Evolutionary conservation across 2,888 invertebrate genomes (phyloP), one percentile per base, ranked within the genome.

Genomic region (Agrypnus murinus): DNA sequence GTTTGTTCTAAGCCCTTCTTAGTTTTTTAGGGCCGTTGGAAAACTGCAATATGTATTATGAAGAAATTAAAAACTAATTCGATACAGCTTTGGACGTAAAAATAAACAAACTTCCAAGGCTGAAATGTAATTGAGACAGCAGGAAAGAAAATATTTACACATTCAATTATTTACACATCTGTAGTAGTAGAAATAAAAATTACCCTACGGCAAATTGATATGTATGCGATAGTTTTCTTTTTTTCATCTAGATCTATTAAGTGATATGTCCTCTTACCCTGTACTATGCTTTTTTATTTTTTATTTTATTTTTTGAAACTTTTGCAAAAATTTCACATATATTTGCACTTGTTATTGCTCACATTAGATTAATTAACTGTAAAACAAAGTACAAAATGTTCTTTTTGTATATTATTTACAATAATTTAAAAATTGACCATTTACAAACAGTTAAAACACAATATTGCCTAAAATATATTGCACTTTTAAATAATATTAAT

Each of bases 401-500:
- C 60, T 9, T 10, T 46, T 10, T 19, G 46, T 14, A 58, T 43
- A 58, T 34, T 69, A 65, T 70, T 46, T 70, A 65, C 65, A 65
- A n/a, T n/a, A n/a, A 38, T 62, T 53, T 59, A 69, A 70, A 70
- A 60, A 59, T 66, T 34, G 66, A 45, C 48, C 59, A 67, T 67
- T 60, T 67, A 67, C 67, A 67, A 66, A 67, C 67, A 67, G 58
- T 58, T 59, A 66, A 40, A 66, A 66, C 66, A 71, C 64, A 74
- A 76, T 80, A 82, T 83, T 81, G 80, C 83, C 83, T 84, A 83
- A 83, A 83, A 81, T 80, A 81, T 84, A 84, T 84, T 84, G 84
- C 84, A 84, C 84, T 82, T 83, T 78, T 70, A 81, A 79, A 77
- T 75, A 73, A 70, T 70, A 25, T 25, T n/a, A 25, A 25, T 25